Conservation (phyloP, 2,113 vertebrate species). For the Entomyzon cyanotis region DNA sequence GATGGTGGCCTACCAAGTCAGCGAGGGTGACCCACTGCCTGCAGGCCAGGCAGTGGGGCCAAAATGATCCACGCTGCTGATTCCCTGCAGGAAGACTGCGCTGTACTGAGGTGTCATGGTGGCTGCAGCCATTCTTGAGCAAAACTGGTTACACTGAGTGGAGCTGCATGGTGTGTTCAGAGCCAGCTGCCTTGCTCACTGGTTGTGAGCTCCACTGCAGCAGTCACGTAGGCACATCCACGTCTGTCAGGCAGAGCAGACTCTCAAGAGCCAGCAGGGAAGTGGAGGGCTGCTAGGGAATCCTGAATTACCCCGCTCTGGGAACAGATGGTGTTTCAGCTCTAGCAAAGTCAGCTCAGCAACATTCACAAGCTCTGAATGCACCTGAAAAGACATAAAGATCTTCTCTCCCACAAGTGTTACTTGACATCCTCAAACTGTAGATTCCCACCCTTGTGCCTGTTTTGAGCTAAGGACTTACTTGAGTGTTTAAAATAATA, state of each 20-base stretch:
- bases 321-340: not conserved
- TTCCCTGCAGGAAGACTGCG: not conserved
- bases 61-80: not conserved
- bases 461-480: slow-evolving; percentile 15
- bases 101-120: not conserved
- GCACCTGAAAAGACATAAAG: not conserved
- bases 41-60: not conserved
- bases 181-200: not conserved
- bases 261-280: not conserved
- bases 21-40: not conserved
- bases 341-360: not conserved
- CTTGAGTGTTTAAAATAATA: slow-evolving; percentile 40
- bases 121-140: not conserved
- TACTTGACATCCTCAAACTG: not conserved
- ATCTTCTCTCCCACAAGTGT: not conserved
- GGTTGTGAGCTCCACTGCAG: rapidly evolving
- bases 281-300: not conserved
- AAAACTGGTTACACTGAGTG: not conserved
- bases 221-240: rapidly evolving
- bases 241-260: rapidly evolving
- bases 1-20: not conserved
- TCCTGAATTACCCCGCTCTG: not conserved
- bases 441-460: not conserved
- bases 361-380: not conserved
- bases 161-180: not conserved